These are phyloP conservation scores for Chiloscyllium plagiosum DNA, from an alignment of 2,113 vertebrate species.

Conservation along the genomic window DNA sequence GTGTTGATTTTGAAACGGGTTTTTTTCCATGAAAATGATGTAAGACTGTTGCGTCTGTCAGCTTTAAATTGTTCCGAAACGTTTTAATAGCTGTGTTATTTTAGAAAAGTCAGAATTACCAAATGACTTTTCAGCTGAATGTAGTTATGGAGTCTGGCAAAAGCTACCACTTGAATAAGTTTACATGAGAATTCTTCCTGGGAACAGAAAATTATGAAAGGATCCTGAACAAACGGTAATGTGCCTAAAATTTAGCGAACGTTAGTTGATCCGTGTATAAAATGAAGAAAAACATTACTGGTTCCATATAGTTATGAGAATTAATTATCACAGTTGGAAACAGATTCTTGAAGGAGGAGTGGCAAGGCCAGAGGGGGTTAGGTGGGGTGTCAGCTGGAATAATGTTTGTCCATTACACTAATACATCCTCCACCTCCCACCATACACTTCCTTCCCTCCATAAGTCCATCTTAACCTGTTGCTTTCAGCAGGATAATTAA, in stretches of 20 bases:
- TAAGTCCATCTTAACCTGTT: background rate
- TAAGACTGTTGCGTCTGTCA: background rate
- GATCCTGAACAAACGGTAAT: background rate
- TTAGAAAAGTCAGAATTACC: slow-evolving; percentile 9
- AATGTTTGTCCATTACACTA: background rate
- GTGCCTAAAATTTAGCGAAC: background rate
- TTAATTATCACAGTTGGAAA: background rate
- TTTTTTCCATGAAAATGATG: slow-evolving; percentile 24
- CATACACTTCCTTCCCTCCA: background rate
- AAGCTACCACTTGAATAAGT: background rate
- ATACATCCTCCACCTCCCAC: too few relatives aligned
- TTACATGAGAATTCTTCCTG: background rate
- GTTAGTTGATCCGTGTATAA: background rate
- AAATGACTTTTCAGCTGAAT: background rate
- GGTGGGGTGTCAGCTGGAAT: background rate
- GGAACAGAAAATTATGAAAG: background rate
- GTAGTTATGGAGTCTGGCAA: slow-evolving; percentile 27
- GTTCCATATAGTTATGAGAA: background rate
- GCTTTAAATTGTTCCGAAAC: slow-evolving; percentile 12
- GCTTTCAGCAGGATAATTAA: background rate
- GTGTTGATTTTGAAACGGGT: background rate
- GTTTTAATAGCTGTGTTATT: background rate
- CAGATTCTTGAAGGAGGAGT: background rate
- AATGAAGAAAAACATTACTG: background rate
- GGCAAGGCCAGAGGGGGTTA: background rate